phyloP scores from a whole-genome alignment of 2,888 invertebrate genomes.

The Ophion slaviceki region DNA sequence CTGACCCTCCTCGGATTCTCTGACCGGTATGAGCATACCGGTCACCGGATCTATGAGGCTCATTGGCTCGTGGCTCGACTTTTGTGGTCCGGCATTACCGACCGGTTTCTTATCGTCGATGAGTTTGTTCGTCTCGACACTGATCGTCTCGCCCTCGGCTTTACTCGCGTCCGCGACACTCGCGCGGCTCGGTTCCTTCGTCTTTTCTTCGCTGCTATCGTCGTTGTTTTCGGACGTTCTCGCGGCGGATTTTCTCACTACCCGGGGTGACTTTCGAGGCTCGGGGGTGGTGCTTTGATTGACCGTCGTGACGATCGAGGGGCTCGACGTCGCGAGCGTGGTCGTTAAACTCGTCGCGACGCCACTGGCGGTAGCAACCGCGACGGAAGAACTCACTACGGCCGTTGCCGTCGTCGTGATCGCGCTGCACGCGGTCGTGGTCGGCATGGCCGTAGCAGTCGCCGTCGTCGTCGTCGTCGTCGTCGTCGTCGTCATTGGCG shows the following conservation, averaged over 20 bases:
- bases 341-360: constrained; percentile 73
- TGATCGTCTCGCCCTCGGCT: constrained; percentile 37
- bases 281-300: constrained; percentile 67
- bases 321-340: neutral
- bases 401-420: constrained; percentile 39
- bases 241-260: constrained; percentile 86
- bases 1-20: constrained; percentile 89
- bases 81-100: constrained; percentile 65
- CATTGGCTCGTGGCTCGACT: constrained; percentile 85
- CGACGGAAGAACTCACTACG: neutral
- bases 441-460: neutral
- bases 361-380: neutral
- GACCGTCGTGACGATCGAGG: constrained; percentile 9
- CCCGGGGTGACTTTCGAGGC: constrained; percentile 87
- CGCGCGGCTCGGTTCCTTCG: constrained; percentile 69
- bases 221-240: constrained; percentile 88
- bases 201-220: constrained; percentile 87
- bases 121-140: constrained; percentile 21
- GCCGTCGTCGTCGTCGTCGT: too few species aligned
- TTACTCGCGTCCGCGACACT: constrained; percentile 18
- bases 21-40: constrained; percentile 88
- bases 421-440: constrained; percentile 7
- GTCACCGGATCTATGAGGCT: constrained; percentile 91
- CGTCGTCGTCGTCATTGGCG: constrained; percentile 73
- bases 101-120: constrained; percentile 44